Base-by-base conservation (phyloP, 2,797 vertebrate genomes). In the Poeciliopsis turneri region DNA sequence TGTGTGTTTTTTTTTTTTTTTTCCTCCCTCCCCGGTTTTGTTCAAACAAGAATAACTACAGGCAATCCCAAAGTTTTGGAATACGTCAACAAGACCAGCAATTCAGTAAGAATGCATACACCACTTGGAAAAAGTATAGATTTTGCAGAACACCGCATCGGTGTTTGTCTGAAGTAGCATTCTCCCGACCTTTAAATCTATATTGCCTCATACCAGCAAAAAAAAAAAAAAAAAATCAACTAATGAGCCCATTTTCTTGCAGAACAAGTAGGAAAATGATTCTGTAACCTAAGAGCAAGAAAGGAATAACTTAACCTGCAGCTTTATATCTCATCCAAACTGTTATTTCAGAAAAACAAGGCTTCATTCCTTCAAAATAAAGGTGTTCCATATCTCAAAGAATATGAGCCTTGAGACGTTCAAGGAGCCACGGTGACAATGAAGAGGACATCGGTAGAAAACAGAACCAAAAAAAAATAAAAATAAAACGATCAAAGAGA, bases 311-410 rank as follows among this genome's bases (percentile, higher is more conserved):
- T 86, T 88, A 78, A 82, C 75, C 72, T 45, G 49, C 53, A 76
- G 30, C 49, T 51, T 51, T 51, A 28, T 28, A 78, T 73, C 75
- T 79, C 47, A 83, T 47, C 39, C 53, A 75, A 36, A 68, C 86
- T 51, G 75, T 55, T 75, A 51, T 86, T 83, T 76, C 74, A 72
- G 84, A 77, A 73, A 6, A 72, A 61, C 75, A 73, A 64, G 59
- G 84, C 61, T 73, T 46, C 76, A 76, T 82, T 78, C 59, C 39
- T 71, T 68, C 45, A 82, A 68, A 83, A 73, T 77, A 81, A 82
- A 84, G 20, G 28, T 4, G 30, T 51, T 78, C 49, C 69, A 71
- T 83, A 77, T 86, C 87, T 80, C 88, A 82, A 86, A 76, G 79
- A 80, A 86, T 78, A 86, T 74, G 75, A 80, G 74, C 73, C 74